Evolutionary conservation across 2,113 vertebrate genomes (phyloP), one percentile per base, ranked within the genome.

Genomic region (Panthera leo): DNA sequence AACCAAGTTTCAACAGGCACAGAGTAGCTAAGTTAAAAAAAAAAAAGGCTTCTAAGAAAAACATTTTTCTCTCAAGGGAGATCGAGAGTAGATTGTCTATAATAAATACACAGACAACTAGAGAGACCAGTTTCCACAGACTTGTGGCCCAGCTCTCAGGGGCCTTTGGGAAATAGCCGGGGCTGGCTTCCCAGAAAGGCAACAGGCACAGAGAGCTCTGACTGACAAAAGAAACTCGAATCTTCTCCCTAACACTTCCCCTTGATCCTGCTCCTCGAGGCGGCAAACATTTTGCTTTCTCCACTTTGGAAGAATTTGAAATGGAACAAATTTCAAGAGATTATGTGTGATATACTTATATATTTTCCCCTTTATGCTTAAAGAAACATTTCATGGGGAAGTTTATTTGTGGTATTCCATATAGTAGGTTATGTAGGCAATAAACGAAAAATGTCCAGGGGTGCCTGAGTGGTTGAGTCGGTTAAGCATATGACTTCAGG

Each of bases 1-100:
- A 95, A 68, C 51, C 94, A 92, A 95, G 93, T 89, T 87, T 92
- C 83, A 95, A 92, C 94, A 95, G 25, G 93, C 48, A 67, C 31
- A n/a, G 27, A 63, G 25, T 63, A 79, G 21, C 68, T 61, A 71
- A 67, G n/a, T 63, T 55, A n/a, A 18, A 68, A 6, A 48, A 78
- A 39, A 80, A 73, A 67, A 78, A 9, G 58, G 7, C 12, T 79
- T 91, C 78, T 90, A 39, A 93, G 65, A 45, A 94, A 96, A 80
- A 63, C 5, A 18, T 85, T 89, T 91, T 48, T 68, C 48, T 85
- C 55, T 75, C n/a, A 88, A 84, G n/a, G n/a, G 45, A 89, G 18
- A 58, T 36, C 68, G 31, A 75, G 51, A 53, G 14, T 63, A 39
- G 36, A 61, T 45, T 8, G 36, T 65, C 39, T 87, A 7, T 18